A percentile compares a stretch with the other conserved stretches of the same genome.
Evolutionary conservation across 2,113 vertebrate species (phyloP).

Genomic region (Panurus biarmicus): DNA sequence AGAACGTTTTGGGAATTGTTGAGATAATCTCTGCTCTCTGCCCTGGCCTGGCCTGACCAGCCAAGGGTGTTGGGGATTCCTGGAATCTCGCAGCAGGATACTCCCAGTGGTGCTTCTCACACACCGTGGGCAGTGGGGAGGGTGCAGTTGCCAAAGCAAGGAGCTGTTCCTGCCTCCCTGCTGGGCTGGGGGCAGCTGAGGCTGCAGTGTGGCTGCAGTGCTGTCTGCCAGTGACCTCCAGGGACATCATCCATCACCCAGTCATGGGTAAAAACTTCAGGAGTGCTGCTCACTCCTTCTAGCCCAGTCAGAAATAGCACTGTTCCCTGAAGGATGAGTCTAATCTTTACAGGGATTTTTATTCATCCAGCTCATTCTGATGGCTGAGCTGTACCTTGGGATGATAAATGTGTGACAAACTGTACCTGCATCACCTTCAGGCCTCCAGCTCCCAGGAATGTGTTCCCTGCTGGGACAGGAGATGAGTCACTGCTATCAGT

Average conservation of each 20-base stretch:
- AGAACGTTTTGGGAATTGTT: neutral
- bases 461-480: neutral
- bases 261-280: neutral
- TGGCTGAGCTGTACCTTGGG: neutral
- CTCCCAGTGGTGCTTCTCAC: neutral
- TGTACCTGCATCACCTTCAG: neutral
- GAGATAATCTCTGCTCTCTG: neutral
- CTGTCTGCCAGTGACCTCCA: neutral
- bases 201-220: neutral
- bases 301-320: neutral
- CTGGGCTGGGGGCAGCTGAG: neutral
- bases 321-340: neutral
- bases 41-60: neutral
- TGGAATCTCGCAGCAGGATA: neutral
- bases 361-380: neutral
- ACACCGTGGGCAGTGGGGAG: rapidly evolving
- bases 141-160: neutral
- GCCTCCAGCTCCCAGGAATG: neutral
- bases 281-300: neutral
- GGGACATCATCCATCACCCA: neutral
- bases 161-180: neutral
- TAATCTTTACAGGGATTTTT: neutral
- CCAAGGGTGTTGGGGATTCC: neutral
- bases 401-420: neutral
- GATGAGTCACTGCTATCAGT: neutral